These are phyloP conservation scores for Cavia porcellus DNA, from an alignment of 2,113 vertebrate genomes.

Conservation along the genomic window DNA sequence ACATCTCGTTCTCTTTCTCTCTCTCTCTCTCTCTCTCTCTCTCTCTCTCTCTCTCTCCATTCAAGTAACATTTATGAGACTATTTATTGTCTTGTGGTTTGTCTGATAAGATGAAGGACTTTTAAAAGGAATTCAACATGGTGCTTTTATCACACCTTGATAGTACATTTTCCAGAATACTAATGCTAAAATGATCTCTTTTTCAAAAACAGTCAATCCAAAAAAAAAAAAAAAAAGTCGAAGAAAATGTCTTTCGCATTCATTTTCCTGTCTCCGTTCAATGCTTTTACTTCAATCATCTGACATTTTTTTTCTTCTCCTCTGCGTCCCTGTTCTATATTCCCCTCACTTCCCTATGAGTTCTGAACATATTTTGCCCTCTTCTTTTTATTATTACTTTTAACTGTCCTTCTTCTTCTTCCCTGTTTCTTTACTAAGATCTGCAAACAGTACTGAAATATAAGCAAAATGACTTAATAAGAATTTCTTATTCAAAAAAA, in stretches of 20 bases:
- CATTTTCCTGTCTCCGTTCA: not conserved
- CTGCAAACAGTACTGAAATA: not conserved
- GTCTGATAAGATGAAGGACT: not conserved
- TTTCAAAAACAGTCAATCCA: not conserved
- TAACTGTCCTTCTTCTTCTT: not conserved
- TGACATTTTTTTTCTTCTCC: not conserved
- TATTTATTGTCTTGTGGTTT: constrained; percentile 38
- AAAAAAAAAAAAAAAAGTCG: not conserved
- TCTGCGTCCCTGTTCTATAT: not conserved
- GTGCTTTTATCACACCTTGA: not conserved
- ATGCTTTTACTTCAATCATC: not conserved
- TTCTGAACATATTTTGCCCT: not conserved
- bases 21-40: not conserved
- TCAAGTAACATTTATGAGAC: constrained; percentile 31
- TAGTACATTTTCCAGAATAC: not conserved
- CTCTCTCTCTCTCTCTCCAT: not conserved
- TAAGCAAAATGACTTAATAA: constrained; percentile 66
- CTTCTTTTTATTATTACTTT: not conserved
- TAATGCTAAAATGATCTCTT: not conserved
- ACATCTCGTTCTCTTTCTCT: not conserved
- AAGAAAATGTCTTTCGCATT: not conserved
- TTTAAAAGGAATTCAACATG: constrained; percentile 22
- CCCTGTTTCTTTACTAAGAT: constrained; percentile 39
- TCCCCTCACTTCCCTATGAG: not conserved
- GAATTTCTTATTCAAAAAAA: constrained; percentile 61